phyloP scores from a whole-genome alignment of 2,888 invertebrate species.

The Pegoplata infirma region DNA sequence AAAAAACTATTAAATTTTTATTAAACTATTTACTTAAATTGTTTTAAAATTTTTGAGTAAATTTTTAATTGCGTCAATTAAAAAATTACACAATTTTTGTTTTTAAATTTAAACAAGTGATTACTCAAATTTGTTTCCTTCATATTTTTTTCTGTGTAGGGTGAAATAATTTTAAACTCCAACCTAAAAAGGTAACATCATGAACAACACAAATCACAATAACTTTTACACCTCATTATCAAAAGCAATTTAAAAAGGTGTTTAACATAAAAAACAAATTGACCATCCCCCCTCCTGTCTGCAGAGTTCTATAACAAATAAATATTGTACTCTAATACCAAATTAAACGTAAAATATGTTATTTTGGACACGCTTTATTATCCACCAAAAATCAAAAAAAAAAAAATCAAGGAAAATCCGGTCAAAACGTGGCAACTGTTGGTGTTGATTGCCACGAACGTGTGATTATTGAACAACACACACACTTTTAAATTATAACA shows the following conservation, averaged over 20 bases:
- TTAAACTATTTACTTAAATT: too few species aligned
- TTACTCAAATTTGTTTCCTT: too few species aligned
- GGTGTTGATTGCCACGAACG: constrained; percentile 53
- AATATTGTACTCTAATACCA: not conserved
- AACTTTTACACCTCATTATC: not conserved
- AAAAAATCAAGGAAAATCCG: constrained; percentile 27
- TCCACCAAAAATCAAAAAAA: constrained; percentile 17
- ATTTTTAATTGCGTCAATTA: too few species aligned
- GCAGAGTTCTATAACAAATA: not conserved
- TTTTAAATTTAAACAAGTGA: too few species aligned
- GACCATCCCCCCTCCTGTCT: not conserved
- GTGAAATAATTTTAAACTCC: too few species aligned
- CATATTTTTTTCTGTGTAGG: too few species aligned
- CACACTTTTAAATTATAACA: constrained; percentile 50
- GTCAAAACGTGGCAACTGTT: constrained; percentile 51
- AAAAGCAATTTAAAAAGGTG: not conserved
- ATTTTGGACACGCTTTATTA: constrained; percentile 61
- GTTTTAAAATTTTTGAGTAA: too few species aligned
- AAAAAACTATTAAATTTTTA: too few species aligned
- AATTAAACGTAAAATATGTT: constrained; percentile 57
- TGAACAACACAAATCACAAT: not conserved
- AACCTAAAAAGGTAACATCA: too few species aligned
- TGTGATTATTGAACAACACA: constrained; percentile 24
- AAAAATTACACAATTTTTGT: too few species aligned
- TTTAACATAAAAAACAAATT: not conserved